Evolutionary conservation across 2,797 vertebrate genomes (phyloP).

Genomic region (Phataginus tricuspis): DNA sequence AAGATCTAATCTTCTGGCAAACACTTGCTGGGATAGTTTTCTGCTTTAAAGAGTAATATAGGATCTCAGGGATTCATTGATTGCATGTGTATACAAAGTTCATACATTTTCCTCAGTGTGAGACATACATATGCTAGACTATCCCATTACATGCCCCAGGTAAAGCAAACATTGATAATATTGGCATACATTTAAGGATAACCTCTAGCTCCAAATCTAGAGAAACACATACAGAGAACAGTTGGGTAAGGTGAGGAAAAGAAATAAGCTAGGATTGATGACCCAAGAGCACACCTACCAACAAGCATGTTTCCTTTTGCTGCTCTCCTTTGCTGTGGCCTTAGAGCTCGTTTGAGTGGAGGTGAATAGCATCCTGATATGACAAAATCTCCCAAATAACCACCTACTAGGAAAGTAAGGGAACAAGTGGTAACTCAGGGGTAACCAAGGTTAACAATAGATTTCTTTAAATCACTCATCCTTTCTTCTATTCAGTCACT

Average conservation of each 20-base stretch:
- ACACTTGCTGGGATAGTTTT: not conserved
- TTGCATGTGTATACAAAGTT: not conserved
- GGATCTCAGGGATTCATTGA: not conserved
- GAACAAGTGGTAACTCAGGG: not conserved
- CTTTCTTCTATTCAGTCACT: not conserved
- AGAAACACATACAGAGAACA: not conserved
- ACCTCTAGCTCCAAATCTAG: not conserved
- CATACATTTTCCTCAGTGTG: not conserved
- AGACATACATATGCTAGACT: not conserved
- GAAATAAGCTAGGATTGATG: not conserved
- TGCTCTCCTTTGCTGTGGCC: not conserved
- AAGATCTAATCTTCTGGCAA: constrained; percentile 28
- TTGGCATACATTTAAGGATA: not conserved
- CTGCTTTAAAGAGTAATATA: constrained; percentile 2
- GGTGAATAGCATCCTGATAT: not conserved
- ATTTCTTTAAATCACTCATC: constrained; percentile 36
- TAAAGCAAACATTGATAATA: not conserved
- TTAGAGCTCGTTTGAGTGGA: not conserved
- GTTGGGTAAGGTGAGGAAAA: not conserved
- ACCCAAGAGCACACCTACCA: not conserved
- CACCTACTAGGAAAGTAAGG: not conserved
- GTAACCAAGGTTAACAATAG: not conserved
- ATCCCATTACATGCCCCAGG: not conserved
- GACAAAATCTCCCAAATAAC: not conserved
- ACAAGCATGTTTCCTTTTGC: not conserved